Conservation (phyloP, 2,113 vertebrate species). For the Ammodytes dubius region DNA sequence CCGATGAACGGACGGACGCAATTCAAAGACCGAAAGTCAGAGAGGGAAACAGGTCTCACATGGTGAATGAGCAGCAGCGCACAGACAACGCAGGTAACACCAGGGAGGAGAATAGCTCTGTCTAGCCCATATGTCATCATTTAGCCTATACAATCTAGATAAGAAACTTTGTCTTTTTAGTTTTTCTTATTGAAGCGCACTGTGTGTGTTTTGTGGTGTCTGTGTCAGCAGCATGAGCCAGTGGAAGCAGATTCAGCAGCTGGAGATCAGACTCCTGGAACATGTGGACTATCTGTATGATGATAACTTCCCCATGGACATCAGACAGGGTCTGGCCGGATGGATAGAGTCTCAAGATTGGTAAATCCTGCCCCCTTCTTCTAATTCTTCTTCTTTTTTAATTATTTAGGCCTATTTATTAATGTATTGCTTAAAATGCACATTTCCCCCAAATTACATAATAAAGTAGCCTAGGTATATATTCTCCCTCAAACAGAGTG, state of each 20-base stretch:
- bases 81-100: constrained; percentile 36
- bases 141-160: no score
- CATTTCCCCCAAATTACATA: no score
- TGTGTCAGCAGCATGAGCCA: constrained; percentile 90
- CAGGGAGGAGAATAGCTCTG: no score
- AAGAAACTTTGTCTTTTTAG: not conserved
- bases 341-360: constrained; percentile 98
- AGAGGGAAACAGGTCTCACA: constrained; percentile 45
- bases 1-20: constrained; percentile 28
- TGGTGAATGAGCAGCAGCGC: constrained; percentile 31
- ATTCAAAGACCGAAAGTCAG: constrained; percentile 57
- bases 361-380: constrained; percentile 76
- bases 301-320: constrained; percentile 98
- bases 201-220: not conserved
- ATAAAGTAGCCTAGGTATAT: no score
- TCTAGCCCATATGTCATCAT: no score
- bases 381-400: not conserved
- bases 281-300: constrained; percentile 97
- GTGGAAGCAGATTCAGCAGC: constrained; percentile 96
- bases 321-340: constrained; percentile 91
- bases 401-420: no score
- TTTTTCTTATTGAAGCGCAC: not conserved
- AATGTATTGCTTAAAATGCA: no score
- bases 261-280: constrained; percentile 95
- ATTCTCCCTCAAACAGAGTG: no score